Percentiles rank a stretch among this genome's conserved stretches.
These are phyloP conservation scores for Battus philenor DNA, from an alignment of 1,140 invertebrate species.

Conservation along the genomic window DNA sequence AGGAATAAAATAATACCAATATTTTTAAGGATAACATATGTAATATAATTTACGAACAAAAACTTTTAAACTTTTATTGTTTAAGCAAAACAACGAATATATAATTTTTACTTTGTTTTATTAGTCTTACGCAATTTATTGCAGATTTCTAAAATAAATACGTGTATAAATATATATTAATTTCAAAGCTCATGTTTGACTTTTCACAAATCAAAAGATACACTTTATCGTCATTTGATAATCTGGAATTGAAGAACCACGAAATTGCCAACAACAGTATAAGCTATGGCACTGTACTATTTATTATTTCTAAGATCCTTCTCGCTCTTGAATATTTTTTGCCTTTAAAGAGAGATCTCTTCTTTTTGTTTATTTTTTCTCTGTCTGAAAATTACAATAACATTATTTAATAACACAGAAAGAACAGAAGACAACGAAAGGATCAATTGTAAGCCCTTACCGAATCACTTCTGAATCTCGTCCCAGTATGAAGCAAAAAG, in stretches of 20 bases:
- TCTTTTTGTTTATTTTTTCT: constrained; percentile 23
- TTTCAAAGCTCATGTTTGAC: not conserved
- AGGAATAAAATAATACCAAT: too few species aligned
- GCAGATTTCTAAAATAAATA: not conserved
- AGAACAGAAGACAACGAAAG: too few species aligned
- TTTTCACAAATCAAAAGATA: not conserved
- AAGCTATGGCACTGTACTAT: not conserved
- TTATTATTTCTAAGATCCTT: constrained; percentile 30
- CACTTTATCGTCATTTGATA: not conserved
- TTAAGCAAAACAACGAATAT: too few species aligned
- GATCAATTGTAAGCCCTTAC: too few species aligned
- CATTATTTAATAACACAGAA: too few species aligned
- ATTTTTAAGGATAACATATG: too few species aligned
- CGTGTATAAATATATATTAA: not conserved
- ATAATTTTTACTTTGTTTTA: not conserved
- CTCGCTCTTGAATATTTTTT: constrained; percentile 37
- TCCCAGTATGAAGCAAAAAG: too few species aligned
- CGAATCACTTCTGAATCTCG: too few species aligned
- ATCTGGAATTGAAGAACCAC: not conserved
- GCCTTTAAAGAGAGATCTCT: constrained; percentile 38
- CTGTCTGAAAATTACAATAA: constrained; percentile 33
- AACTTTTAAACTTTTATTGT: too few species aligned
- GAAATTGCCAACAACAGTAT: not conserved
- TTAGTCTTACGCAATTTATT: not conserved
- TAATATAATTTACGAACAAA: too few species aligned